phyloP scores from a whole-genome alignment of 2,113 vertebrate species.

The Polyodon spathula region DNA sequence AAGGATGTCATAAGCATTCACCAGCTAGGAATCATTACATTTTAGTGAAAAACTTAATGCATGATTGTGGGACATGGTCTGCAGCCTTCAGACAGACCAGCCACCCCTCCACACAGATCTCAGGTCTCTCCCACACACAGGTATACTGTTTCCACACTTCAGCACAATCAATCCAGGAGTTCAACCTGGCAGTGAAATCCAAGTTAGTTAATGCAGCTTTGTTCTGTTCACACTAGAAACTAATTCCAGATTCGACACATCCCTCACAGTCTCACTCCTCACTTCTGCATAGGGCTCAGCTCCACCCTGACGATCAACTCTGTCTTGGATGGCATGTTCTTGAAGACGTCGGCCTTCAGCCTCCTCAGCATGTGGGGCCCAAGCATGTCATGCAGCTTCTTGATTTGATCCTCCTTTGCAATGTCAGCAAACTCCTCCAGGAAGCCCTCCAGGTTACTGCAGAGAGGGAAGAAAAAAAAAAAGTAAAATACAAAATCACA shows the following conservation, averaged over 20 bases:
- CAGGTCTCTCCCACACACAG: too few relatives aligned
- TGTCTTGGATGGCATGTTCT: constrained; percentile 96
- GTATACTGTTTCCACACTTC: too few relatives aligned
- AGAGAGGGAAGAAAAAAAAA: constrained; percentile 18
- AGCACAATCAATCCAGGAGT: too few relatives aligned
- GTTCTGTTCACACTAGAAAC: too few relatives aligned
- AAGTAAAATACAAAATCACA: not conserved
- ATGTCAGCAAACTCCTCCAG: constrained; percentile 97
- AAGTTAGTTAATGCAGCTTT: too few relatives aligned
- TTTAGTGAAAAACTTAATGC: not conserved
- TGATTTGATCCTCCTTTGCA: constrained; percentile 97
- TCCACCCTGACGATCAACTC: constrained; percentile 93
- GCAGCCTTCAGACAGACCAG: too few relatives aligned
- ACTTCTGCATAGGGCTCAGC: constrained; percentile 97
- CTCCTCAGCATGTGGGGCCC: constrained; percentile 93
- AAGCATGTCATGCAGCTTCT: constrained; percentile 95
- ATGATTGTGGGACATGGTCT: too few relatives aligned
- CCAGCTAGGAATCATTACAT: not conserved
- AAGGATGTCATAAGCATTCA: too few relatives aligned
- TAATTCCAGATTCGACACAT: not conserved
- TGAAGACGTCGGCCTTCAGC: constrained; percentile 95
- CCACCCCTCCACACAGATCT: too few relatives aligned
- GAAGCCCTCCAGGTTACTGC: constrained; percentile 91
- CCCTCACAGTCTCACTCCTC: constrained; percentile 16
- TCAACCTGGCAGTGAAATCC: too few relatives aligned